phyloP scores from a whole-genome alignment of 2,797 vertebrate genomes.

The Labeo calbasu region DNA sequence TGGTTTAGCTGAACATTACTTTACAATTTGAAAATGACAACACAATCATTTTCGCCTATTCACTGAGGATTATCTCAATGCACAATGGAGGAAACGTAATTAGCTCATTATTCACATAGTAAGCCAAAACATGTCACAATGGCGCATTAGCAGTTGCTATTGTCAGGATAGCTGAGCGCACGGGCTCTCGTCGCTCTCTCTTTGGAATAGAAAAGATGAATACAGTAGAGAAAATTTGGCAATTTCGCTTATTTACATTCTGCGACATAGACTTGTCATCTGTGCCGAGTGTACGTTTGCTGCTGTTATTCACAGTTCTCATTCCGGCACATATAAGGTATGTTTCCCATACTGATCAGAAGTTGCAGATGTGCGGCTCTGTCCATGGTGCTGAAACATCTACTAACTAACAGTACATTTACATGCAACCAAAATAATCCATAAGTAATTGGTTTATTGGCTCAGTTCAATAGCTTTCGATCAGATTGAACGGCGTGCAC shows the following conservation, averaged over 20 bases:
- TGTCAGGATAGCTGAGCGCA: conserved; percentile 51
- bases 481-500: not conserved
- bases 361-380: not conserved
- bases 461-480: not conserved
- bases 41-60: conserved; percentile 53
- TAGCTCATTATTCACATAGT: conserved; percentile 64
- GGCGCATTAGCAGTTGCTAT: conserved; percentile 59
- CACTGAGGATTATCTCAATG: conserved; percentile 56
- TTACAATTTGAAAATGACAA: conserved; percentile 57
- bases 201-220: conserved; percentile 44
- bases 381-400: conserved; percentile 35
- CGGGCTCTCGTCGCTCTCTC: conserved; percentile 40
- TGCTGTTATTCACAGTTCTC: conserved; percentile 13
- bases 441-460: not conserved
- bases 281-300: not conserved
- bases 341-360: not conserved
- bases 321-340: not conserved
- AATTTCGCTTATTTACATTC: conserved; percentile 40
- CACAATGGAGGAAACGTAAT: conserved; percentile 62
- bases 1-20: conserved; percentile 41
- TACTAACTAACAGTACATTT: not conserved
- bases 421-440: not conserved
- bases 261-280: conserved; percentile 16
- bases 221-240: conserved; percentile 35
- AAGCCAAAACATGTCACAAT: conserved; percentile 63